phyloP scores from a whole-genome alignment of 2,113 vertebrate species.

The Microtus montanus region DNA sequence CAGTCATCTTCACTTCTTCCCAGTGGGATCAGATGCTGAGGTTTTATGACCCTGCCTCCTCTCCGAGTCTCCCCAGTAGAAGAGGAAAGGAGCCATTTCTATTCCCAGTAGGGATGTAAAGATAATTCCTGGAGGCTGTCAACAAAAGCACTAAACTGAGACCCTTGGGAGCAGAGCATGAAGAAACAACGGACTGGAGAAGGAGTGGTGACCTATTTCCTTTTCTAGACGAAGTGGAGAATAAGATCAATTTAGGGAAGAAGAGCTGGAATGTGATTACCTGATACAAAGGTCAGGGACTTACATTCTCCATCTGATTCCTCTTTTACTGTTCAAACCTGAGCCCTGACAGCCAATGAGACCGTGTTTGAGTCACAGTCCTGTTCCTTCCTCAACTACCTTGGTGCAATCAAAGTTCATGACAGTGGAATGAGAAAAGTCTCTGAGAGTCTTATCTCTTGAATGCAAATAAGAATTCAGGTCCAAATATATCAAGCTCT shows the following conservation, averaged over 20 bases:
- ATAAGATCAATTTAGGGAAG: neutral
- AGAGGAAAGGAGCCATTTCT: neutral
- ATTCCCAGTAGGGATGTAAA: neutral
- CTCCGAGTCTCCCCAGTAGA: neutral
- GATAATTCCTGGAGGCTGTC: neutral
- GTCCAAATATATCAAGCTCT: neutral
- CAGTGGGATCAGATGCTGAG: neutral
- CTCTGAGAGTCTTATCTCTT: neutral
- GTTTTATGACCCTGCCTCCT: neutral
- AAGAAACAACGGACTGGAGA: neutral
- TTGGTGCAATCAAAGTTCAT: neutral
- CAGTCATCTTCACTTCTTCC: neutral
- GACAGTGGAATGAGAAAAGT: neutral
- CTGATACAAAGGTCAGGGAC: neutral
- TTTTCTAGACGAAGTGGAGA: neutral
- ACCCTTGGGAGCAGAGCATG: neutral
- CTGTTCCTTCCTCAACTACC: neutral
- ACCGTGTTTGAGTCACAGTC: neutral
- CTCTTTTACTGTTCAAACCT: neutral
- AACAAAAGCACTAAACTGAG: neutral
- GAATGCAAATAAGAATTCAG: neutral
- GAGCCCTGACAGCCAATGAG: neutral
- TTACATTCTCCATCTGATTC: neutral
- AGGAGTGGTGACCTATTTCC: neutral
- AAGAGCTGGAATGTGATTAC: neutral